Base-by-base conservation (phyloP, 2,888 invertebrate species). In the Diabrotica balteata region DNA sequence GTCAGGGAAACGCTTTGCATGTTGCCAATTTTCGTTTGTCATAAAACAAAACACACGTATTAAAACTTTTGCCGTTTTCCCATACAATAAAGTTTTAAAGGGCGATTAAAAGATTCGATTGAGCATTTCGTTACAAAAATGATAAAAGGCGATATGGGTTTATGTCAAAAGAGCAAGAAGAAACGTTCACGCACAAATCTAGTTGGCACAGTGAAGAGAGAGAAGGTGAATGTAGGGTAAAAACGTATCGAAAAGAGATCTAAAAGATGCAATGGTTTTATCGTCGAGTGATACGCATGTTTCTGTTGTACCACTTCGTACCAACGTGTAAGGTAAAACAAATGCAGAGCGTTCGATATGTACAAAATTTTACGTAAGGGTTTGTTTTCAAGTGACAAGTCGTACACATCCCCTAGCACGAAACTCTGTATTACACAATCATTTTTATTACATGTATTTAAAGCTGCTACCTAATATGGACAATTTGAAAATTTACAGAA, bases 221-320 rank as follows among this genome's bases (percentile, higher is more conserved):
- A 59, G 59, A 59, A 54, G 43, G 44, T 17, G 53, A 8, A 63
- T 58, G 22, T 54, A 60, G 55, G 68, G 68, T 52, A 54, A 46
- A 57, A 68, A 68, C 61, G 68, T 71, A 71, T 72, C 69, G 71
- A 59, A 73, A 71, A 71, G 73, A 72, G 70, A 73, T 69, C 70
- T 68, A 68, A 60, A 62, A 73, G 73, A 73, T 73, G 73, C 68
- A 70, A 72, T 66, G 67, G 67, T 70, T 71, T 74, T 72, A 76
- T 73, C 75, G 75, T 74, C 64, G 72, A 72, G 68, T 75, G 73
- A 76, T 77, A 77, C 77, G 77, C 77, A 77, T 77, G 77, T 75
- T 79, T 66, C 66, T 71, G 71, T 57, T 77, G 79, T 80, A 78
- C 80, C 80, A 79, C 73, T 77, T 72, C 77, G 80, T 80, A 78